Base-by-base conservation (phyloP, 2,113 vertebrate species). In the Gadus chalcogrammus region DNA sequence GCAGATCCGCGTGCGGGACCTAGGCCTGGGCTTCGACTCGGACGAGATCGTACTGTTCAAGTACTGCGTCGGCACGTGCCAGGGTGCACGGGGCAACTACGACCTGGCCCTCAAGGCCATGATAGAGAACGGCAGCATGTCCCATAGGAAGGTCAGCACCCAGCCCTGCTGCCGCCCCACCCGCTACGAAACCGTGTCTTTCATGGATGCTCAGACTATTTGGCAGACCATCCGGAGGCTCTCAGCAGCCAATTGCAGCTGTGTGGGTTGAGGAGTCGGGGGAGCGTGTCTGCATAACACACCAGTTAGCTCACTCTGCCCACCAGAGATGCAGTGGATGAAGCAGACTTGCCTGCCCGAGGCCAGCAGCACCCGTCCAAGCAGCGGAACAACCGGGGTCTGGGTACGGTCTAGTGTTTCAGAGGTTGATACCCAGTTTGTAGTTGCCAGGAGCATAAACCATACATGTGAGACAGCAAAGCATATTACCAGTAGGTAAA, bases 91-190 rank as follows among this genome's bases (percentile, higher is more conserved):
- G 65, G 92, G 86, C 67, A 94, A 93, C 80, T 95, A 97, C 0
- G 95, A 97, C 84, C 85, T 95, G 82, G 93, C 92, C 0, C 84
- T 97, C 79, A 92, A 89, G 65, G 82, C 79, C 72, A 82, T 97
- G 52, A 85, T 93, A 74, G 80, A 77, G 58, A 78, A 91, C 0
- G 84, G 92, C 64, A 83, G 85, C 67, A 89, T 95, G 13, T 0
- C 79, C 1, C 73, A 82, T 17, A 83, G 80, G 22, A 92, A 88
- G 1, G 83, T 92, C 68, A 93, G 90, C 79, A 61, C 76, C 53
- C 90, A 93, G 55, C 95, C 95, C 38, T 97, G 96, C 87, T 97
- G 96, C 86, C 92, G 95, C 17, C 96, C 96, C 48, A 94, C 91
- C 0, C 91, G 84, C 84, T 97, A 94, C 0, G 94, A 95, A 81